Base-by-base conservation (phyloP, 2,888 invertebrate species). In the Baccha elongata region DNA sequence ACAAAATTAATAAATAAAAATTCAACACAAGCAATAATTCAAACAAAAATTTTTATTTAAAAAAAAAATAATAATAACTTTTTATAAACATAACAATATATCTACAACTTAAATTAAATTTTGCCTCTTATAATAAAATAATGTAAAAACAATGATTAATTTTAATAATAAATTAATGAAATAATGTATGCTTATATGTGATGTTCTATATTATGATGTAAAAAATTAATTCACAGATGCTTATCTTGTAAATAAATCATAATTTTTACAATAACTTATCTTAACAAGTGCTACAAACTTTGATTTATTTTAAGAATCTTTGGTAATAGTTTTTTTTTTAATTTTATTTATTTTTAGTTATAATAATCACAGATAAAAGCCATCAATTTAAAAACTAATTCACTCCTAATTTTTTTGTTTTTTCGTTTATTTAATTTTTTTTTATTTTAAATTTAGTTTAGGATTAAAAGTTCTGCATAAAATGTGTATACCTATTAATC, bases 341-440 rank as follows among this genome's bases (percentile, higher is more conserved):
- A 19, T 17, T 52, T 48, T 37, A 29, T 48, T 37, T 29, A 53
- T 26, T 55, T 76, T 83, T 62, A 64, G 74, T 72, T 81, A 55
- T 85, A 85, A 86, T 84, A 86, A 87, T 87, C 87, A 87, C 87
- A 87, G 87, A 87, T 87, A 86, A 85, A 87, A 86, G 86, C 86
- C 86, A 86, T 87, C 81, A 75, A 79, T 85, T 85, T 79, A 72
- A 71, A 68, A 73, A 85, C 73, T 73, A 85, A 78, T 75, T 68
- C 78, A 79, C 73, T 80, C 71, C 67, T 84, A 72, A 76, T 73
- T 69, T 11, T 72, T 64, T 67, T 75, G 13, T 53, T 64, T 74
- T 68, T 40, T 35, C 60, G 60, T 71, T 32, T 69, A 15, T 15
- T 52, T 13, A 35, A 26, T 35, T 53, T 50, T 65, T 52, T 53